phyloP scores from a whole-genome alignment of 2,113 vertebrate genomes.

The Sakesphorus luctuosus region DNA sequence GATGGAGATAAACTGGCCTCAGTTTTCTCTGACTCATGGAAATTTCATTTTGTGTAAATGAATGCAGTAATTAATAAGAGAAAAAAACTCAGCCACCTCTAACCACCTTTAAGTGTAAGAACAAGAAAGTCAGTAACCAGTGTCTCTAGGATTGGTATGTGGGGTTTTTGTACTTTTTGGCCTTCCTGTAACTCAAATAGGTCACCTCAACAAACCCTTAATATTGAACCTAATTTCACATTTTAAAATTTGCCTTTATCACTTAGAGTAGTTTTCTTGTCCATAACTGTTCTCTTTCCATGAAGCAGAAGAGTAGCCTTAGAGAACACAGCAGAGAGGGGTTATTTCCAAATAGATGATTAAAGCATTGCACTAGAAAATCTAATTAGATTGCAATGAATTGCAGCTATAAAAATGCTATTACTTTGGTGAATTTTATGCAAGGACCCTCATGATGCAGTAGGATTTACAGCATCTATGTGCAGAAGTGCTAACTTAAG shows the following conservation, averaged over 20 bases:
- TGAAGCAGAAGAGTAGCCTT: not conserved
- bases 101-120: not conserved
- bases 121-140: not conserved
- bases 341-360: not conserved
- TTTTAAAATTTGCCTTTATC: not conserved
- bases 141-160: not conserved
- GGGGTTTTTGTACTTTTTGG: not conserved
- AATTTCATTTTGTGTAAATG: not conserved
- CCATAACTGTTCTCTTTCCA: not conserved
- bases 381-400: not conserved
- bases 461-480: not conserved
- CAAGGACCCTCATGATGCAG: not conserved
- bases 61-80: not conserved
- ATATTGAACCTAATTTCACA: not conserved
- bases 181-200: not conserved
- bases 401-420: not conserved
- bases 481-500: not conserved
- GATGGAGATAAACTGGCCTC: not conserved
- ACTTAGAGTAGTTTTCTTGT: not conserved
- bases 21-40: not conserved
- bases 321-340: not conserved
- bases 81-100: not conserved
- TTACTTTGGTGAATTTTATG: not conserved
- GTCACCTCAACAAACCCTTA: not conserved
- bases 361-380: conserved; percentile 2